phyloP scores from a whole-genome alignment of 2,113 vertebrate genomes.

The Gallinago jamesoni region DNA sequence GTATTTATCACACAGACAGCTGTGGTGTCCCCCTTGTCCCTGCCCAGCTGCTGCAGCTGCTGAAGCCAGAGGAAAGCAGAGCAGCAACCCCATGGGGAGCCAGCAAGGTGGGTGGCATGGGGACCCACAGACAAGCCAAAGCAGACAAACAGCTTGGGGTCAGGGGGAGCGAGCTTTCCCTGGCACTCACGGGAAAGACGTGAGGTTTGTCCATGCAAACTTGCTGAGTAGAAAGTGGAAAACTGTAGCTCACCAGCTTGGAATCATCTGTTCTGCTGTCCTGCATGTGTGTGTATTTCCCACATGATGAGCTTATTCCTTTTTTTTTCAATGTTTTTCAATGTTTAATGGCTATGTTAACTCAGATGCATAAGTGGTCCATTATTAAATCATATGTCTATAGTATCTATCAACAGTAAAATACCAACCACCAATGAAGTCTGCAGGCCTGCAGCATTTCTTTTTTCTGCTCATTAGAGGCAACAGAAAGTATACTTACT shows the following conservation, averaged over 20 bases:
- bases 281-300: too few relatives aligned
- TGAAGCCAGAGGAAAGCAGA: neutral
- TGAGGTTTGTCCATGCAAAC: neutral
- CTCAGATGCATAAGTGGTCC: neutral
- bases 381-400: neutral
- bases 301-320: rapidly evolving
- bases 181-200: rapidly evolving
- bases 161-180: neutral
- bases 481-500: neutral
- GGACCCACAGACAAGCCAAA: rapidly evolving
- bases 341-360: neutral
- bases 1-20: rapidly evolving
- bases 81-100: rapidly evolving
- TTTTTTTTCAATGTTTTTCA: neutral
- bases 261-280: neutral
- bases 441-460: neutral
- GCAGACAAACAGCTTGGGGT: rapidly evolving
- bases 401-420: neutral
- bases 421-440: neutral
- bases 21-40: neutral
- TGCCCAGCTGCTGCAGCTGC: neutral
- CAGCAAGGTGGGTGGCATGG: rapidly evolving
- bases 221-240: neutral
- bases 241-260: rapidly evolving
- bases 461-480: neutral